Evolutionary conservation across 2,797 vertebrate genomes (phyloP).

Genomic region (Momotus momota): DNA sequence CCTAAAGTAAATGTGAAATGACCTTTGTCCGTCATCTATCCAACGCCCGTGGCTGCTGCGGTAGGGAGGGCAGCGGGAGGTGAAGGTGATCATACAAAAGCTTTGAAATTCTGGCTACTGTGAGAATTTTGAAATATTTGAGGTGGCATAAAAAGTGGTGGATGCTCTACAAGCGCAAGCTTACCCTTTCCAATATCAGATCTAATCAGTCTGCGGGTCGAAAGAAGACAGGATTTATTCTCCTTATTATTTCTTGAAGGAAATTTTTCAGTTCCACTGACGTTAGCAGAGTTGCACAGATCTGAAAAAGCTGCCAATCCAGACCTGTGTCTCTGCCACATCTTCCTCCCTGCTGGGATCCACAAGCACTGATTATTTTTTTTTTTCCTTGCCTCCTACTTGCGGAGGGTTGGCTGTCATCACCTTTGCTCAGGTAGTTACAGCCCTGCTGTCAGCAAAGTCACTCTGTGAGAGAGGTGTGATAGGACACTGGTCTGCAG

Average conservation of each 20-base stretch:
- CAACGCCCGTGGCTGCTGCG: neutral
- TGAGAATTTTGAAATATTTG: constrained; percentile 14
- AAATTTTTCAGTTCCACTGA: neutral
- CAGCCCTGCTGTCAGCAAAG: neutral
- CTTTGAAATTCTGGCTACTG: neutral
- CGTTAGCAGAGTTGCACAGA: rapidly evolving
- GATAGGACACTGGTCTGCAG: neutral
- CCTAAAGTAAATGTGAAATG: constrained; percentile 56
- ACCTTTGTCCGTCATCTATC: constrained; percentile 36
- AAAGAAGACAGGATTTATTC: neutral
- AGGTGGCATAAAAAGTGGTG: neutral
- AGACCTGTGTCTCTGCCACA: neutral
- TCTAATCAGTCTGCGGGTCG: neutral
- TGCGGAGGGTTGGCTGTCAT: neutral
- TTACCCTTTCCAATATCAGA: neutral
- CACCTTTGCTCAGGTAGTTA: neutral
- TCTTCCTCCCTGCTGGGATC: constrained; percentile 3
- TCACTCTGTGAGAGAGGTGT: neutral
- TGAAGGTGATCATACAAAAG: neutral
- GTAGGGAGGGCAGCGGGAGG: neutral
- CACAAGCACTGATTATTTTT: neutral
- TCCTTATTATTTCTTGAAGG: neutral
- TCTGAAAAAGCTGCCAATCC: neutral
- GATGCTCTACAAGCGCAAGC: neutral
- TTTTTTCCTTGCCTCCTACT: neutral